phyloP scores from a whole-genome alignment of 2,113 vertebrate genomes.

The Dunckerocampus dactyliophorus region DNA sequence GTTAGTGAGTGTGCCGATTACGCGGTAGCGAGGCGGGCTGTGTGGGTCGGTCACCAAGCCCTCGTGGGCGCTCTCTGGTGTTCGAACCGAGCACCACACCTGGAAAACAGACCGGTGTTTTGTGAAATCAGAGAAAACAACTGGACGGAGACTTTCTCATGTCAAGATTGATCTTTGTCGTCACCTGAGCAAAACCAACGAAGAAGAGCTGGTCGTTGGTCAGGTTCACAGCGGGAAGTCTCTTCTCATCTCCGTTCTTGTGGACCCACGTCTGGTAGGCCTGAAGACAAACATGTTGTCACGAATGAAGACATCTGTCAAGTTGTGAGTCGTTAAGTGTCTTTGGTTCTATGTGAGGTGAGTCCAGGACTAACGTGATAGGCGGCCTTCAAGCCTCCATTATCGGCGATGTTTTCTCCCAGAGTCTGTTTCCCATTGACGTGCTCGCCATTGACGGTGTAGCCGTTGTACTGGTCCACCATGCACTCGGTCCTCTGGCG shows the following conservation, averaged over 20 bases:
- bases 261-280: conserved; percentile 86
- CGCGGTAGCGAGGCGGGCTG: conserved; percentile 90
- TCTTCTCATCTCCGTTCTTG: conserved; percentile 84
- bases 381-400: conserved; percentile 92
- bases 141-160: too few species aligned
- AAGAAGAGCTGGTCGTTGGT: conserved; percentile 98
- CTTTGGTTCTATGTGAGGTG: too few species aligned
- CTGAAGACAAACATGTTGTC: conserved; percentile 57
- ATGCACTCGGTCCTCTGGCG: conserved; percentile 88
- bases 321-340: neutral
- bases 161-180: neutral
- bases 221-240: conserved; percentile 86
- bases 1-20: conserved; percentile 95
- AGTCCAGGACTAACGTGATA: conserved; percentile 74
- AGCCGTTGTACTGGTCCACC: conserved; percentile 85
- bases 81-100: conserved; percentile 97
- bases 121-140: neutral
- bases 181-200: conserved; percentile 94
- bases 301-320: too few species aligned
- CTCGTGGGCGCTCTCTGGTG: conserved; percentile 95
- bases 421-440: conserved; percentile 92
- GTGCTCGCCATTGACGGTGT: conserved; percentile 85
- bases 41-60: conserved; percentile 94
- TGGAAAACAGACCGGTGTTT: conserved; percentile 38
- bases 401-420: conserved; percentile 95